Percentiles rank a stretch among this genome's conserved stretches.
phyloP scores from a whole-genome alignment of 2,797 vertebrate genomes.

The Hephaestus fuliginosus region DNA sequence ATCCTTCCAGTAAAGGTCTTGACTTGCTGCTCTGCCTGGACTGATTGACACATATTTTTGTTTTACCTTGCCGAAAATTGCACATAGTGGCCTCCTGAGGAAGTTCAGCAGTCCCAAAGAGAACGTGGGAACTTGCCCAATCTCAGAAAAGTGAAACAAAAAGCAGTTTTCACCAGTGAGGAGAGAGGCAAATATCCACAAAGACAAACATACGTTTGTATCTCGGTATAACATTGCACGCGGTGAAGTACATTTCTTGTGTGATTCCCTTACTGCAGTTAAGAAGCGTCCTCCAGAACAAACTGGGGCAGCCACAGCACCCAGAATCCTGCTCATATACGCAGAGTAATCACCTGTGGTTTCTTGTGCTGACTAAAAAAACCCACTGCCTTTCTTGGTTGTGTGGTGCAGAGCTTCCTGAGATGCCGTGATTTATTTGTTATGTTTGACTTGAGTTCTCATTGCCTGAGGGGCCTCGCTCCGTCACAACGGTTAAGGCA shows the following conservation, averaged over 20 bases:
- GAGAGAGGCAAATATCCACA: slow-evolving; percentile 33
- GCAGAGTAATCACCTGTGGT: slow-evolving; percentile 73
- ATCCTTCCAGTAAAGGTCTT: slow-evolving; percentile 50
- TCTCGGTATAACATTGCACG: slow-evolving; percentile 37
- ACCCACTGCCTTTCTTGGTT: slow-evolving; percentile 45
- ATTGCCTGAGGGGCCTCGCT: slow-evolving; percentile 63
- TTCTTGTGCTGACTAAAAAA: slow-evolving; percentile 63
- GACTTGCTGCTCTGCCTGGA: slow-evolving; percentile 47
- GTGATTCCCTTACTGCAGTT: slow-evolving; percentile 36
- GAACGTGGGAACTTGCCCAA: slow-evolving; percentile 28
- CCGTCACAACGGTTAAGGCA: slow-evolving; percentile 74
- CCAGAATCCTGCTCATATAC: slow-evolving; percentile 46
- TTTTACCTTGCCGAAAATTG: slow-evolving; percentile 23
- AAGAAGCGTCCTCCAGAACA: slow-evolving; percentile 50
- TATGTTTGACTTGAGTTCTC: slow-evolving; percentile 74
- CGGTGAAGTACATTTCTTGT: slow-evolving; percentile 19
- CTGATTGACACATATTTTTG: slow-evolving; percentile 54
- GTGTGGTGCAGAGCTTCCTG: slow-evolving; percentile 72
- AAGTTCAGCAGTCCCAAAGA: slow-evolving; percentile 32
- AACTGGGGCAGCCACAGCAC: slow-evolving; percentile 41
- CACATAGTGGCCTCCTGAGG: slow-evolving; percentile 23
- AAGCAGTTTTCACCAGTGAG: slow-evolving; percentile 5
- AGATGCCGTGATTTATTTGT: slow-evolving; percentile 80
- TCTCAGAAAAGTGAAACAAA: slow-evolving; percentile 31
- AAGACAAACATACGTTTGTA: slow-evolving; percentile 47